Conservation (phyloP, 2,888 invertebrate species). For the Napeogenes inachia region DNA sequence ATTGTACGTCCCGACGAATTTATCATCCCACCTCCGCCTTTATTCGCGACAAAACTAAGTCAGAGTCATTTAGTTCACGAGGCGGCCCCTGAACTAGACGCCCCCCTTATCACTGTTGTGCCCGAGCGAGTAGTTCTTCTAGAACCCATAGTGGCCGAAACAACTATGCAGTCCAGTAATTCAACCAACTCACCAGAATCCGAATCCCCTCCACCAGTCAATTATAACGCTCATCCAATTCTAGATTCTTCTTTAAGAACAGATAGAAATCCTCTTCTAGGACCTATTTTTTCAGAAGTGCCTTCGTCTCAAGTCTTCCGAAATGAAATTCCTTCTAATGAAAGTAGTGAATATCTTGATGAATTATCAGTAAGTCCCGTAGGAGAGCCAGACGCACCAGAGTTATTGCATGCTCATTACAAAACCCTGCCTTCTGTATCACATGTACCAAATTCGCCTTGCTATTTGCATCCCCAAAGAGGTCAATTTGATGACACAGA, state of each 20-base stretch:
- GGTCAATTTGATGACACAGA: slow-evolving; percentile 47
- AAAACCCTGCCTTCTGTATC: slow-evolving; percentile 66
- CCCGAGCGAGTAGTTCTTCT: slow-evolving; percentile 64
- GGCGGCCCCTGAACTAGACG: slow-evolving; percentile 44
- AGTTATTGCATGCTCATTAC: slow-evolving; percentile 67
- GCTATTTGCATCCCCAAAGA: slow-evolving; percentile 65
- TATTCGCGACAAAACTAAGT: slow-evolving; percentile 69
- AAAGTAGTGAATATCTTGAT: slow-evolving; percentile 49
- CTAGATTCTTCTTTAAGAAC: slow-evolving; percentile 32
- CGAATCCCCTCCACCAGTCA: slow-evolving; percentile 68
- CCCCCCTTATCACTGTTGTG: slow-evolving; percentile 61
- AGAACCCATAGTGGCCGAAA: slow-evolving; percentile 61
- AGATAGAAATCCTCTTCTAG: slow-evolving; percentile 37
- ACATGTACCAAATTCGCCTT: slow-evolving; percentile 70
- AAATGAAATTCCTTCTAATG: slow-evolving; percentile 43
- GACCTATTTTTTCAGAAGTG: slow-evolving; percentile 57
- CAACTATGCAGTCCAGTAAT: slow-evolving; percentile 67
- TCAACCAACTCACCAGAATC: slow-evolving; percentile 63
- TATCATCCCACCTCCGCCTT: slow-evolving; percentile 73
- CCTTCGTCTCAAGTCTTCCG: slow-evolving; percentile 61
- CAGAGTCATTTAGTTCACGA: slow-evolving; percentile 49
- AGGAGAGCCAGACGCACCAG: slow-evolving; percentile 58
- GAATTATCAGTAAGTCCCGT: slow-evolving; percentile 61
- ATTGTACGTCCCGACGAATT: slow-evolving; percentile 63
- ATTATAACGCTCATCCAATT: slow-evolving; percentile 64